Evolutionary conservation across 2,888 invertebrate genomes (phyloP).

Genomic region (Glaucopsyche alexis): DNA sequence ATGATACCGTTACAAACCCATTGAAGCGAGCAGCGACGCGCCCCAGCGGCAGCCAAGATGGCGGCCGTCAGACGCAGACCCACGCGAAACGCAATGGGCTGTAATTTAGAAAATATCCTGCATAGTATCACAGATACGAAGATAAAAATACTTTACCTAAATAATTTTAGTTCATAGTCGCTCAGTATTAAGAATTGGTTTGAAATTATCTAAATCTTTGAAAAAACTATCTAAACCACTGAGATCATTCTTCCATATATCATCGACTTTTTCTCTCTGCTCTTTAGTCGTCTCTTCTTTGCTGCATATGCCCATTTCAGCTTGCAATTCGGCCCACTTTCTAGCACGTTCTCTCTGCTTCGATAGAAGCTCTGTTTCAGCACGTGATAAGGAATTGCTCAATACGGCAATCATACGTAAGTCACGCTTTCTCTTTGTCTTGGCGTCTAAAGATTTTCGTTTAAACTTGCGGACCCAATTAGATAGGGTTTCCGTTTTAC

Average conservation of each 20-base stretch:
- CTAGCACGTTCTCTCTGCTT: slow-evolving; percentile 82
- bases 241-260: slow-evolving; percentile 81
- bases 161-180: slow-evolving; percentile 44
- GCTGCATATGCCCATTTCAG: slow-evolving; percentile 68
- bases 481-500: slow-evolving; percentile 79
- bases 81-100: slow-evolving; percentile 80
- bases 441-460: slow-evolving; percentile 80
- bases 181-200: slow-evolving; percentile 59
- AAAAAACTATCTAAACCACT: slow-evolving; percentile 84
- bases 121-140: slow-evolving; percentile 75
- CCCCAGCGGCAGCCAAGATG: slow-evolving; percentile 80
- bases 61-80: slow-evolving; percentile 78
- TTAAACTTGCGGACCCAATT: slow-evolving; percentile 84
- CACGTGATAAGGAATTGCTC: slow-evolving; percentile 78
- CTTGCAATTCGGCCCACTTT: slow-evolving; percentile 81
- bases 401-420: slow-evolving; percentile 83
- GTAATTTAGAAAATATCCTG: slow-evolving; percentile 80
- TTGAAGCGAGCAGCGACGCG: slow-evolving; percentile 80
- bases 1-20: slow-evolving; percentile 81
- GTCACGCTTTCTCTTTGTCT: slow-evolving; percentile 80
- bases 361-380: slow-evolving; percentile 79
- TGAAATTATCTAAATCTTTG: slow-evolving; percentile 81
- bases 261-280: slow-evolving; percentile 70
- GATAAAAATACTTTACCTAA: slow-evolving; percentile 63
- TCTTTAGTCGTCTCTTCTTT: slow-evolving; percentile 71